A percentile compares a stretch with the other conserved stretches of the same genome.
Conservation (phyloP, 2,113 vertebrate genomes). For the Gavia stellata region DNA sequence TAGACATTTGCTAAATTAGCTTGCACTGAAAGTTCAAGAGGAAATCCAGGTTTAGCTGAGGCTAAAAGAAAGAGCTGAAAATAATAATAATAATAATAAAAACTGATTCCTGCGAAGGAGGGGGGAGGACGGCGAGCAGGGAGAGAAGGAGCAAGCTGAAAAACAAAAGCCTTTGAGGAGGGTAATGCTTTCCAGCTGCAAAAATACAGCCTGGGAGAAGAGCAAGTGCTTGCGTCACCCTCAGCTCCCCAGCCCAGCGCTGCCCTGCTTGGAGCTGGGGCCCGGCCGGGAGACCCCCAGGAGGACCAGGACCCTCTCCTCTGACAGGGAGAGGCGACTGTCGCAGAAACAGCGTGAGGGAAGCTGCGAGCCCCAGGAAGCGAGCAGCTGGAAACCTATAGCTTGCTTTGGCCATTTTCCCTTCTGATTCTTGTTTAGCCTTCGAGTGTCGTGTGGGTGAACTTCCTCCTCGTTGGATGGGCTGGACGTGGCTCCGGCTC, state of each 20-base stretch:
- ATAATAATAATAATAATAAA: neutral
- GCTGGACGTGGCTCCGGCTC: neutral
- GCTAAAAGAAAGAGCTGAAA: slow-evolving; percentile 1
- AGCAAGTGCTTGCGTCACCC: slow-evolving; percentile 21
- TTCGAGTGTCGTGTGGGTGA: accelerated
- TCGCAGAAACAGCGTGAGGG: accelerated
- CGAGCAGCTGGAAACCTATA: neutral
- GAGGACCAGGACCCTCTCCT: neutral
- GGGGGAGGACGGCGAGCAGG: neutral
- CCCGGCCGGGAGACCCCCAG: neutral
- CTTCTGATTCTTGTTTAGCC: neutral
- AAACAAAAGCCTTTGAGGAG: slow-evolving; percentile 67
- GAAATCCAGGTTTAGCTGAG: slow-evolving; percentile 41
- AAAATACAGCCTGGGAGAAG: slow-evolving; percentile 54
- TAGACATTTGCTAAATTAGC: neutral
- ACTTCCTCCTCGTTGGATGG: neutral
- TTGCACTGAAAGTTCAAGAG: neutral
- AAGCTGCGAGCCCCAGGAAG: neutral
- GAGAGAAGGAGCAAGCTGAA: slow-evolving; percentile 38
- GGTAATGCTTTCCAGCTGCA: slow-evolving; percentile 68
- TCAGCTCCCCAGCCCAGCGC: accelerated
- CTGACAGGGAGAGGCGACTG: neutral
- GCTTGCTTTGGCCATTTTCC: neutral
- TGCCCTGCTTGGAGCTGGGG: neutral
- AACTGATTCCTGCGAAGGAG: neutral